Conservation (phyloP, 2,888 invertebrate genomes). For the Macrophya annulata region DNA sequence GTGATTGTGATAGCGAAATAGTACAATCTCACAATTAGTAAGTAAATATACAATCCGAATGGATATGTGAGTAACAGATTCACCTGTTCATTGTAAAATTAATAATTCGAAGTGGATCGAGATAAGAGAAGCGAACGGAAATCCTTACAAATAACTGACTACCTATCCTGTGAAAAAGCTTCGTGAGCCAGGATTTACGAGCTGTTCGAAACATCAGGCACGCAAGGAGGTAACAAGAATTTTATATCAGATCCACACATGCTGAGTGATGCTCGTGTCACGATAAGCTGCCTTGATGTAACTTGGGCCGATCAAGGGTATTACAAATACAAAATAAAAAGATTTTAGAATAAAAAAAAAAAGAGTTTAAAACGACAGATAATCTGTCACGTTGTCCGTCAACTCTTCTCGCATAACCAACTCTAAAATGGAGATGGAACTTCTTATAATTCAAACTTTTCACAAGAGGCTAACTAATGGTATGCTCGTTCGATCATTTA, state of each 20-base stretch:
- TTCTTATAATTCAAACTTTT: constrained; percentile 38
- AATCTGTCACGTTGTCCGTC: constrained; percentile 49
- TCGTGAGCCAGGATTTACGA: constrained; percentile 39
- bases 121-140: constrained; percentile 27
- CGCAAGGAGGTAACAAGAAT: constrained; percentile 46
- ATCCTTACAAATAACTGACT: constrained; percentile 43
- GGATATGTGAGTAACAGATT: neutral
- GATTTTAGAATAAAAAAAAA: constrained; percentile 28
- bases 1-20: constrained; percentile 6
- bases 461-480: constrained; percentile 38
- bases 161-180: constrained; percentile 39
- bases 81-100: neutral
- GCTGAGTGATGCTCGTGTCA: constrained; percentile 47
- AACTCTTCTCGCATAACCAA: constrained; percentile 27
- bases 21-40: neutral
- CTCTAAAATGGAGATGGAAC: constrained; percentile 6
- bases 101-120: constrained; percentile 26
- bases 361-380: constrained; percentile 41
- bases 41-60: neutral
- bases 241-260: constrained; percentile 51
- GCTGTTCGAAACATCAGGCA: constrained; percentile 46
- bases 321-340: constrained; percentile 24
- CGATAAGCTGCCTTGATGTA: constrained; percentile 49
- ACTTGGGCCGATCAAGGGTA: constrained; percentile 28
- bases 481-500: constrained; percentile 51